A percentile compares a stretch with the other conserved stretches of the same genome.
phyloP scores from a whole-genome alignment of 2,797 vertebrate species.

The Sebastes elongatus region DNA sequence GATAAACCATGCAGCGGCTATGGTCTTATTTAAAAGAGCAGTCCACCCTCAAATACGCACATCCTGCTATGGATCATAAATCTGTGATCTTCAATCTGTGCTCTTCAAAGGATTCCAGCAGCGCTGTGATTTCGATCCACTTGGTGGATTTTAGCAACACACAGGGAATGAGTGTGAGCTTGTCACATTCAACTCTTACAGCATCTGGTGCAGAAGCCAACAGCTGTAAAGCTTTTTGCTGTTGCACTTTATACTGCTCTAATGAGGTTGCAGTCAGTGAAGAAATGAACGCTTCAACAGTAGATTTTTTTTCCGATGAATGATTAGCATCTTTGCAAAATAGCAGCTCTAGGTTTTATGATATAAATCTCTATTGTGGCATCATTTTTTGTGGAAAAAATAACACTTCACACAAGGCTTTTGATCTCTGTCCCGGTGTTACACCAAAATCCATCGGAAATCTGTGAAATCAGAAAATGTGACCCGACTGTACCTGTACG shows the following conservation, averaged over 20 bases:
- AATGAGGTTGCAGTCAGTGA: too few species aligned
- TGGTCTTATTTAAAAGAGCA: neutral
- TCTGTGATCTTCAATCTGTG: neutral
- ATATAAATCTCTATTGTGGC: neutral
- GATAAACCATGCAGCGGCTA: neutral
- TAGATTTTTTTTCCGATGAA: neutral
- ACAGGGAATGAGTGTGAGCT: neutral
- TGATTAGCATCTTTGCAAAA: neutral
- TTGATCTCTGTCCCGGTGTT: neutral
- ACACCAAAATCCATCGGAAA: too few species aligned
- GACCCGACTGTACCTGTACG: too few species aligned
- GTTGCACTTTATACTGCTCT: neutral
- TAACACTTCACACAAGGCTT: neutral
- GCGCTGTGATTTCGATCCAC: neutral
- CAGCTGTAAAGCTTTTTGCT: neutral
- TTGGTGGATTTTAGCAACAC: neutral
- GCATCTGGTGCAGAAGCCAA: neutral
- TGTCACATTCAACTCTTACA: neutral
- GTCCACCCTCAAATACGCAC: neutral
- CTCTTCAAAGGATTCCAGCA: neutral
- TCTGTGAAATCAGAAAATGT: too few species aligned
- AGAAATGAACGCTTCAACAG: neutral
- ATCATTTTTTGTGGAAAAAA: neutral
- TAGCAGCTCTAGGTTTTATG: neutral
- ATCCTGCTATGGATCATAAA: neutral